Conservation (phyloP, 2,113 vertebrate species). For the Microcebus lehilahytsara region DNA sequence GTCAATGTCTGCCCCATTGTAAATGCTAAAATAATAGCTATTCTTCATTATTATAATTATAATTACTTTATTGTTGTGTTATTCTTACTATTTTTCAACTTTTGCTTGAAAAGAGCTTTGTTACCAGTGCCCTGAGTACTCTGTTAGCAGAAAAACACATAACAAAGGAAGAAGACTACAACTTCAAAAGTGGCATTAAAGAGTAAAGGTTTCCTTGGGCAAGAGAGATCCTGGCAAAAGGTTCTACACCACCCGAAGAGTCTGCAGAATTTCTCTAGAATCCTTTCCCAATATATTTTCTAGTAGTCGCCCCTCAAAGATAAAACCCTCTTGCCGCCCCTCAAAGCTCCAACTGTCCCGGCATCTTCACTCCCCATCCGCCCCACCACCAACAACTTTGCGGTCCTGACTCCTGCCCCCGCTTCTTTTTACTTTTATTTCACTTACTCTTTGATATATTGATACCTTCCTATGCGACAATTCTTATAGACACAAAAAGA, state of each 20-base stretch:
- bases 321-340: background rate
- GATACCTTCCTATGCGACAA: background rate
- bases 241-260: rapidly evolving
- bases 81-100: background rate
- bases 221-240: background rate
- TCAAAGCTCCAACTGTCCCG: background rate
- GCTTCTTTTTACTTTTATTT: background rate
- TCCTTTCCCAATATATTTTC: background rate
- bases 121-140: background rate
- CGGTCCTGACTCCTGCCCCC: background rate
- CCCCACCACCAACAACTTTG: background rate
- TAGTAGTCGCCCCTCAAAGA: background rate
- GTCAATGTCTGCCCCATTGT: background rate
- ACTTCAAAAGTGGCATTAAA: background rate
- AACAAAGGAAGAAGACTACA: background rate
- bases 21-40: background rate
- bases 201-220: background rate
- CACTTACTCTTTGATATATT: background rate
- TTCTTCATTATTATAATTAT: background rate
- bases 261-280: background rate
- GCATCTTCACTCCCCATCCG: background rate
- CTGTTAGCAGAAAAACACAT: background rate
- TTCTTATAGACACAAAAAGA: background rate
- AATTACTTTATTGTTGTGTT: background rate
- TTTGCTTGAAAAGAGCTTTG: background rate